These are phyloP conservation scores for Pangasius krempfi DNA, from an alignment of 2,797 vertebrate genomes.

Conservation along the genomic window DNA sequence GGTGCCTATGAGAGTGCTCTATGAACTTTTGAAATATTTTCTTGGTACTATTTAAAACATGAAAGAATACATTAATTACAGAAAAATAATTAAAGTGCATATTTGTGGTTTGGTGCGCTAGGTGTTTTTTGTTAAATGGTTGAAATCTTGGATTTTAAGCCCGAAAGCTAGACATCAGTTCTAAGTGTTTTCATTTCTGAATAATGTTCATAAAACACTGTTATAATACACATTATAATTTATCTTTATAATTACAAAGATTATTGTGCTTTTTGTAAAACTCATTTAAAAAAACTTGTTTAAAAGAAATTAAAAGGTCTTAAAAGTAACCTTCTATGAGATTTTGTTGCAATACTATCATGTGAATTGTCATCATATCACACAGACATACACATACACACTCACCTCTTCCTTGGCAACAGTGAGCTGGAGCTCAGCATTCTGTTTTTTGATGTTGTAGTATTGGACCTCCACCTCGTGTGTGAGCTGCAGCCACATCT, in stretches of 20 bases:
- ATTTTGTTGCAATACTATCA: too few species aligned
- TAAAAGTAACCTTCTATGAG: not conserved
- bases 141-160: not conserved
- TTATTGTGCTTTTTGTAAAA: not conserved
- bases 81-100: constrained; percentile 18
- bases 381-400: not conserved
- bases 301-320: not conserved
- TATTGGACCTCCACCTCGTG: constrained; percentile 98
- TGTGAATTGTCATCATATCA: not conserved
- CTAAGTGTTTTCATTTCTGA: not conserved
- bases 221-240: not conserved
- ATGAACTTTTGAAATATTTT: not conserved
- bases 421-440: constrained; percentile 89
- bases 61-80: not conserved
- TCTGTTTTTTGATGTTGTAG: constrained; percentile 99
- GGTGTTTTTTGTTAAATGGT: not conserved
- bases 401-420: constrained; percentile 95
- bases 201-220: not conserved
- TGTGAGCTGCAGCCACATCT: constrained; percentile 98
- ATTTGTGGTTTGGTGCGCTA: not conserved
- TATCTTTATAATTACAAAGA: not conserved
- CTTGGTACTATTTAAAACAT: not conserved
- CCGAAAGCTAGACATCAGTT: not conserved
- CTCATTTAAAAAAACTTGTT: not conserved
- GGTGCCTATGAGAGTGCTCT: not conserved